Base-by-base conservation (phyloP, 2,113 vertebrate species). In the Nansenia antarctica region DNA sequence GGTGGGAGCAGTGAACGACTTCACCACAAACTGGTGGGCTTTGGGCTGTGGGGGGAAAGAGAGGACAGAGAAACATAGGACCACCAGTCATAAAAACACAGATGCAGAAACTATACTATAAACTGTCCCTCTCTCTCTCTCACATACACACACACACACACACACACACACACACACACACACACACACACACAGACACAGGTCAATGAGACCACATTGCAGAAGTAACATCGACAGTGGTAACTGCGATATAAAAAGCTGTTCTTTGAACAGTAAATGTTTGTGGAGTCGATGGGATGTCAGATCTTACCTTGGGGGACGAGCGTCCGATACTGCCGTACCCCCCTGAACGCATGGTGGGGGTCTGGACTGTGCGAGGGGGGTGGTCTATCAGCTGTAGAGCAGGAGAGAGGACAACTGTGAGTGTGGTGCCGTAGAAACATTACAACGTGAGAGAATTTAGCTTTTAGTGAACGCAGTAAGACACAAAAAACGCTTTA, bases 1-100 rank as follows among this genome's bases (percentile, higher is more conserved):
- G 0, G 98, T 98, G 76, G 98, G 98, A 1, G 92, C 86, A 58
- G 55, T 94, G 85, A 99, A 99, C 0, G 96, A 93, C 83, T 98
- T 99, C 88, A 99, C 98, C 63, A 96, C 93, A 90, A 99, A 98
- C 87, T 98, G 96, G 82, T 99, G 98, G 42, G 95, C 95, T 91
- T 98, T 99, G 73, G 97, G 96, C 98, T 99, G 88, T 12, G 72
- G 62, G 65, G 81, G 30, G 15, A 34, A 22, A 32, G 5, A 20
- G n/a, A 12, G 9, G 2, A 24, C n/a, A n/a, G n/a, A n/a, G n/a
- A n/a, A 22, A 35, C 18, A 20, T 18, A 34, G 31, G 7, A 31
- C 18, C n/a, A 9, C 12, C 4, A 24, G n/a, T n/a, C 9, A n/a
- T n/a, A n/a, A 42, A 15, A 65, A 14, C 45, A 42, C 39, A 42